Conservation (phyloP, 1,140 invertebrate genomes). For the Pachyrhynchus sulphureomaculatus region DNA sequence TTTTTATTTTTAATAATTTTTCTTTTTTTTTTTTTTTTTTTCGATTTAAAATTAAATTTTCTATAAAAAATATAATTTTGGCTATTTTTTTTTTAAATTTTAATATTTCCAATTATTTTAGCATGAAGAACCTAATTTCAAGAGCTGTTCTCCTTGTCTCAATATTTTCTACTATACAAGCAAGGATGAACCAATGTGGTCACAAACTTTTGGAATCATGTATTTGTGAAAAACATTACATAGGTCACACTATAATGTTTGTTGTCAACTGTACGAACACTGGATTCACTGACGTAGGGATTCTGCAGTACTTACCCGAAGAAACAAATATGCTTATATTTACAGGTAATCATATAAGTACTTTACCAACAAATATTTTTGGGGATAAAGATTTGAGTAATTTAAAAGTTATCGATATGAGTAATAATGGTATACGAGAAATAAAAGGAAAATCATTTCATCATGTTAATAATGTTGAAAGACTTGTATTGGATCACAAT, state of each 20-base stretch:
- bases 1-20: too few relatives aligned
- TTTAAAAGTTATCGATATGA: conserved; percentile 73
- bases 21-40: too few relatives aligned
- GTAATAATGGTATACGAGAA: conserved; percentile 71
- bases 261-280: conserved; percentile 75
- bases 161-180: not conserved
- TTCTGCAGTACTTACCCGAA: conserved; percentile 64
- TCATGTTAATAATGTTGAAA: conserved; percentile 68
- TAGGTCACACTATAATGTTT: conserved; percentile 58
- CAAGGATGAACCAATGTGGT: conserved; percentile 12
- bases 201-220: conserved; percentile 49
- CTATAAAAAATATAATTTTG: too few relatives aligned
- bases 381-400: conserved; percentile 60
- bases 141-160: not conserved
- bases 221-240: conserved; percentile 57
- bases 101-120: not conserved
- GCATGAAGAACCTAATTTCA: not conserved
- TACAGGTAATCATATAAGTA: conserved; percentile 67
- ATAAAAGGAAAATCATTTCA: conserved; percentile 79
- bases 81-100: too few relatives aligned
- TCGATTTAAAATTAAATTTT: too few relatives aligned
- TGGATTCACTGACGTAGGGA: conserved; percentile 59
- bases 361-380: conserved; percentile 72
- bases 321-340: conserved; percentile 73
- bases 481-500: conserved; percentile 76